Evolutionary conservation across 2,888 invertebrate genomes (phyloP).

Genomic region (Thysanoteuthis rhombus): DNA sequence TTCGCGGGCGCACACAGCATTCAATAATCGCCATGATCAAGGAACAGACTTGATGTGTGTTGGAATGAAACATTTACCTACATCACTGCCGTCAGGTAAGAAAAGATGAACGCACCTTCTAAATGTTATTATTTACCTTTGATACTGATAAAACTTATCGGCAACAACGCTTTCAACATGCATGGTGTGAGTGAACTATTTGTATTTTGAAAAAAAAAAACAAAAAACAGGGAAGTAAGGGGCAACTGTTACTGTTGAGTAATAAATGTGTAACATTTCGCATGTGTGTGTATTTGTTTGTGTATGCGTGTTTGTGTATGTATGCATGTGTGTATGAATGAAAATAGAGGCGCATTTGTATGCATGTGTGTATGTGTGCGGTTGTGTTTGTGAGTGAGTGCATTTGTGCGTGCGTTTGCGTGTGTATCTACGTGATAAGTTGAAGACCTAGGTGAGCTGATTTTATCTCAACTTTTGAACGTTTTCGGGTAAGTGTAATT

Average conservation of each 20-base stretch:
- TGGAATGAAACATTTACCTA: slow-evolving; percentile 28
- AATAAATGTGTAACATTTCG: not conserved
- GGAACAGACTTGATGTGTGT: slow-evolving; percentile 26
- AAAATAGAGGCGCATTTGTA: not conserved
- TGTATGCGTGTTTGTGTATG: too few species aligned
- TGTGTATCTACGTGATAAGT: not conserved
- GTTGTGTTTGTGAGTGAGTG: not conserved
- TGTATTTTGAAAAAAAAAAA: too few species aligned
- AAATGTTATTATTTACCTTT: not conserved
- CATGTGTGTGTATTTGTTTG: not conserved
- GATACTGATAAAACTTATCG: too few species aligned
- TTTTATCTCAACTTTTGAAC: too few species aligned
- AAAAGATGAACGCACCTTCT: not conserved
- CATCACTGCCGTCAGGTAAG: slow-evolving; percentile 24
- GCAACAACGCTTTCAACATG: too few species aligned
- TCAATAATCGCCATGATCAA: not conserved
- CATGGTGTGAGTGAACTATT: too few species aligned
- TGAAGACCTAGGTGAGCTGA: too few species aligned
- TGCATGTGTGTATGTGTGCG: not conserved
- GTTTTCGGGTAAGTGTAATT: too few species aligned
- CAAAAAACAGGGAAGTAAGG: too few species aligned
- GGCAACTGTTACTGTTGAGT: too few species aligned
- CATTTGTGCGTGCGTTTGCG: not conserved
- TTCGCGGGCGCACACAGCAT: not conserved
- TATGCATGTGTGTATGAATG: not conserved